Base-by-base conservation (phyloP, 2,888 invertebrate genomes). In the Dusona sp. region DNA sequence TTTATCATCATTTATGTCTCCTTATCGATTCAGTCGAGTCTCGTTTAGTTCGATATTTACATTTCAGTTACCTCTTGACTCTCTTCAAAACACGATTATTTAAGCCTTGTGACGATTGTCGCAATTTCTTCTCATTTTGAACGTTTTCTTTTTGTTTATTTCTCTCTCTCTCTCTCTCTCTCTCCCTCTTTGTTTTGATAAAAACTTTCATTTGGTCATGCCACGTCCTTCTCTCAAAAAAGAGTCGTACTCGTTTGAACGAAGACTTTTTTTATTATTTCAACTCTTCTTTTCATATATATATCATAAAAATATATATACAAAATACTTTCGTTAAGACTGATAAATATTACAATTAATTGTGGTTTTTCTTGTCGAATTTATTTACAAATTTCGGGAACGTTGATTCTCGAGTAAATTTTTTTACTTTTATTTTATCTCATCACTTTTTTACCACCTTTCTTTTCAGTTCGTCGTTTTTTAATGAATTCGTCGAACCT, bases 1-100 rank as follows among this genome's bases (percentile, higher is more conserved):
- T 92, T 91, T 90, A 86, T 83, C 85, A 82, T 88, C 42, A 68
- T 68, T 84, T 65, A 79, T 74, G 54, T 80, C 82, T 73, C 78
- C 57, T 84, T 84, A 79, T 79, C 82, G 72, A 87, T 82, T 70
- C 48, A 68, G 79, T 86, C 79, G 74, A 75, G 75, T 82, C 82
- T 83, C 61, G 67, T 48, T 83, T 67, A 61, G 68, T 57, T 25
- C 65, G 25, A 29, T 51, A 16, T 70, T 8, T 64, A 51, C 36
- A 54, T 42, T 83, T 45, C 54, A 64, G 54, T 77, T 73, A 45
- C 70, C 54, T n/a, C 6, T 33, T 19, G n/a, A 22, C 29, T 61
- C 22, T 33, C 29, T 16, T n/a, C 36, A 7, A 70, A 79, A 57
- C 70, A 79, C 68, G 77, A 65, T 65, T 77, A 19, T 36, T 61